phyloP scores from a whole-genome alignment of 2,888 invertebrate species.

The Liopterus haemorrhoidalis region DNA sequence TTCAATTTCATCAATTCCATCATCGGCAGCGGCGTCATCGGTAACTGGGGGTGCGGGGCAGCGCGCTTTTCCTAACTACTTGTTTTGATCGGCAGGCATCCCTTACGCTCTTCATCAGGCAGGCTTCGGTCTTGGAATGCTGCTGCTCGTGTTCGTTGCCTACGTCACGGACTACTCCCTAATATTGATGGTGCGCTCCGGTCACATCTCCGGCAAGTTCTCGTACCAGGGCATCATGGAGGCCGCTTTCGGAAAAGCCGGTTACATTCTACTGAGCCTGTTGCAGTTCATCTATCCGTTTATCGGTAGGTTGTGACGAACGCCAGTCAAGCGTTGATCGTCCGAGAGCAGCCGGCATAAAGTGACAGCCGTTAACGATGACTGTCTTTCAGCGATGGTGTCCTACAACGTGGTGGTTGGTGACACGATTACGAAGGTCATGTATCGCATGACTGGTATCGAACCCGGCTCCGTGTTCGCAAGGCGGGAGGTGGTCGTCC shows the following conservation, averaged over 20 bases:
- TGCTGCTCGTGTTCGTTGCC: constrained; percentile 64
- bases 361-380: not conserved
- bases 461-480: constrained; percentile 52
- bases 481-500: constrained; percentile 61
- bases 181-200: constrained; percentile 68
- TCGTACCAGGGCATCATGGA: constrained; percentile 75
- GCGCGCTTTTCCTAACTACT: not conserved
- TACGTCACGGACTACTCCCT: constrained; percentile 76
- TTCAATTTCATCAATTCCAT: constrained; percentile 87
- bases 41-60: no score
- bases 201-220: constrained; percentile 69
- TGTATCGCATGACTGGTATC: constrained; percentile 62
- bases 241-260: constrained; percentile 71
- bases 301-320: constrained; percentile 54
- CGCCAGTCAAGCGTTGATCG: no score
- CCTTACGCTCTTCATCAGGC: constrained; percentile 76
- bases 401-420: constrained; percentile 84
- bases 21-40: constrained; percentile 80
- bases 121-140: constrained; percentile 70
- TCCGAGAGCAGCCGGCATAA: no score
- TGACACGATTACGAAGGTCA: constrained; percentile 76
- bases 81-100: constrained; percentile 49
- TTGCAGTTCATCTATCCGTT: constrained; percentile 80
- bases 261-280: constrained; percentile 67
- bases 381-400: constrained; percentile 65